phyloP scores from a whole-genome alignment of 2,113 vertebrate species.

The Alethe castanea region DNA sequence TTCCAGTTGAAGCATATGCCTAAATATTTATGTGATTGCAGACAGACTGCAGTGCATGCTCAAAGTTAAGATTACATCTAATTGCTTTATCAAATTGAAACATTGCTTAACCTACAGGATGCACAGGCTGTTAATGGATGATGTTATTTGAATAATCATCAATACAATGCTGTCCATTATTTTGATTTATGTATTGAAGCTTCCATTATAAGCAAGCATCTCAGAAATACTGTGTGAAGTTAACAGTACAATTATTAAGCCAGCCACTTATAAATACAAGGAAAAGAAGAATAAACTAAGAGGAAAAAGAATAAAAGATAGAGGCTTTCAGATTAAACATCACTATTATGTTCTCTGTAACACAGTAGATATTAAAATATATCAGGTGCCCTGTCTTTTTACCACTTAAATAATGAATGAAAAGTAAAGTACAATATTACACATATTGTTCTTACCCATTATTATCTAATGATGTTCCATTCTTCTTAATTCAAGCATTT shows the following conservation, averaged over 20 bases:
- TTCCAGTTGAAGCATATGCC: neutral
- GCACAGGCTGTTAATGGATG: neutral
- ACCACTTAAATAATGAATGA: neutral
- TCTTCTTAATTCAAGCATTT: neutral
- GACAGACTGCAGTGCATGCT: neutral
- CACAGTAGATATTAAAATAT: neutral
- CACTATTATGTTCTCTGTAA: neutral
- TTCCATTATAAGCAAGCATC: neutral
- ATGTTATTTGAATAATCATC: slow-evolving; percentile 24
- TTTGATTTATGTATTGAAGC: neutral
- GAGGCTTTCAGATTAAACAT: neutral
- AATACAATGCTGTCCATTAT: neutral
- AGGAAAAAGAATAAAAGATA: neutral
- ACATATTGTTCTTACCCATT: slow-evolving; percentile 13
- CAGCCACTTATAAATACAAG: neutral
- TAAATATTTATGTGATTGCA: slow-evolving; percentile 14
- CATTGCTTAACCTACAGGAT: slow-evolving; percentile 33
- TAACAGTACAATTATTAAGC: neutral
- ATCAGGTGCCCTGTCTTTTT: neutral
- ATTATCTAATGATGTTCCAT: neutral
- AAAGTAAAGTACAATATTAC: neutral
- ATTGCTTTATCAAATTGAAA: slow-evolving; percentile 6
- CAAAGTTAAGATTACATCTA: slow-evolving; percentile 32
- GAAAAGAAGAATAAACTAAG: neutral
- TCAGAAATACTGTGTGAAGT: neutral